Conservation (phyloP, 1,140 invertebrate species). For the Musca vetustissima region DNA sequence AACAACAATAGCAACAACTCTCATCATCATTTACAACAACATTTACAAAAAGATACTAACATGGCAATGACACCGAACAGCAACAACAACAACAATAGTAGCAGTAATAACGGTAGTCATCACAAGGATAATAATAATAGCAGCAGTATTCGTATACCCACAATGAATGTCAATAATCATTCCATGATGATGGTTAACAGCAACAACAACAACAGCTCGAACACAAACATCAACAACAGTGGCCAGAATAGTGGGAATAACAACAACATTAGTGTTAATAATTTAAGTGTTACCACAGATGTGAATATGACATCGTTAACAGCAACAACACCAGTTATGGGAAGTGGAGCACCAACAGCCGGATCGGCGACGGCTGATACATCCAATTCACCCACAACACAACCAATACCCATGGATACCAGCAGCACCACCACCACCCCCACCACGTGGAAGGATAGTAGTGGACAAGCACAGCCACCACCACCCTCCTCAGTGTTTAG, state of each 20-base stretch:
- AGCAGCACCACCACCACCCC: background rate
- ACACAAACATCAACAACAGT: background rate
- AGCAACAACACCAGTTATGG: no score
- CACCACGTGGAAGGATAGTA: conserved; percentile 12
- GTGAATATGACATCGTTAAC: conserved; percentile 14
- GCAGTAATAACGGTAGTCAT: conserved; percentile 11
- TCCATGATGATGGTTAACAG: conserved; percentile 37
- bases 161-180: conserved; percentile 25
- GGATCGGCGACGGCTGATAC: background rate
- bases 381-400: background rate
- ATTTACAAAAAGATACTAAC: no score
- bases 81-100: no score
- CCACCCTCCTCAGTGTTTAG: conserved; percentile 9
- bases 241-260: background rate
- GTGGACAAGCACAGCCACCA: background rate
- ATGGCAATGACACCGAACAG: no score
- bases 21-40: conserved; percentile 6
- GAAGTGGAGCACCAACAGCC: no score
- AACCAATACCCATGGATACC: background rate
- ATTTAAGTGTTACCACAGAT: conserved; percentile 18
- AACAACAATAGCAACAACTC: background rate
- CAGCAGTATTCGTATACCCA: conserved; percentile 30
- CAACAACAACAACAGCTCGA: conserved; percentile 33
- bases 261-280: conserved; percentile 9
- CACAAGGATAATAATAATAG: conserved; percentile 29